Conservation (phyloP, 2,113 vertebrate species). For the Sphaerodactylus townsendi region DNA sequence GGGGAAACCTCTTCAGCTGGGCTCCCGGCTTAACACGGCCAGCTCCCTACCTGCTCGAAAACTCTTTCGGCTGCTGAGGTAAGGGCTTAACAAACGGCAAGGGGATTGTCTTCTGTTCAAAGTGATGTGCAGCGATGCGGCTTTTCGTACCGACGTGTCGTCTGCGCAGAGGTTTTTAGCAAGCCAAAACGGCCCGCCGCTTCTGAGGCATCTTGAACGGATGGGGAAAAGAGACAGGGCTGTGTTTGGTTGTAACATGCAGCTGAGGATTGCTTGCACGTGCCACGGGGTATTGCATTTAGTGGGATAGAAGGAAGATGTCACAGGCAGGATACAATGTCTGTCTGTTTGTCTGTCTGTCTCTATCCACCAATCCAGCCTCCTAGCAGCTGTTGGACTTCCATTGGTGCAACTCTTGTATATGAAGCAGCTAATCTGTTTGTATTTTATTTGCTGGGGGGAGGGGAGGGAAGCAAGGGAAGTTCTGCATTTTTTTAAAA, state of each 20-base stretch:
- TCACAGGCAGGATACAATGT: not conserved
- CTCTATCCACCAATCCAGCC: not conserved
- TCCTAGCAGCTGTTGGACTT: not conserved
- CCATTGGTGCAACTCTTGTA: accelerated
- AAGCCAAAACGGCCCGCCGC: not conserved
- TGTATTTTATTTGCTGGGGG: not conserved
- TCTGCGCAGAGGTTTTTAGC: not conserved
- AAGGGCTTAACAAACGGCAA: slow-evolving; percentile 44
- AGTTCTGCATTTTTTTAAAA: not conserved
- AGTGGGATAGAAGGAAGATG: not conserved
- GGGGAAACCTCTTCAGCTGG: slow-evolving; percentile 48
- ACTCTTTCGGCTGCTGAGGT: slow-evolving; percentile 70
- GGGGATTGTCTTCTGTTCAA: too few species aligned
- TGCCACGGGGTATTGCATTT: not conserved
- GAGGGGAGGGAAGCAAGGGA: not conserved
- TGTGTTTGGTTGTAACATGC: too few species aligned
- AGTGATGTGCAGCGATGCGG: slow-evolving; percentile 5
- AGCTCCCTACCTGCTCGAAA: slow-evolving; percentile 51
- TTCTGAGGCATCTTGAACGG: not conserved
- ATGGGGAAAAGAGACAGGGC: not conserved
- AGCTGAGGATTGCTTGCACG: accelerated
- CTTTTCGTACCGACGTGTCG: not conserved
- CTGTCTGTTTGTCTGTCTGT: not conserved
- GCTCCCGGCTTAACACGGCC: slow-evolving; percentile 62
- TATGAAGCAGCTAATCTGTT: not conserved